A percentile compares a stretch with the other conserved stretches of the same genome.
These are phyloP conservation scores for Escarpia spicata DNA, from an alignment of 2,888 invertebrate genomes.

Conservation along the genomic window DNA sequence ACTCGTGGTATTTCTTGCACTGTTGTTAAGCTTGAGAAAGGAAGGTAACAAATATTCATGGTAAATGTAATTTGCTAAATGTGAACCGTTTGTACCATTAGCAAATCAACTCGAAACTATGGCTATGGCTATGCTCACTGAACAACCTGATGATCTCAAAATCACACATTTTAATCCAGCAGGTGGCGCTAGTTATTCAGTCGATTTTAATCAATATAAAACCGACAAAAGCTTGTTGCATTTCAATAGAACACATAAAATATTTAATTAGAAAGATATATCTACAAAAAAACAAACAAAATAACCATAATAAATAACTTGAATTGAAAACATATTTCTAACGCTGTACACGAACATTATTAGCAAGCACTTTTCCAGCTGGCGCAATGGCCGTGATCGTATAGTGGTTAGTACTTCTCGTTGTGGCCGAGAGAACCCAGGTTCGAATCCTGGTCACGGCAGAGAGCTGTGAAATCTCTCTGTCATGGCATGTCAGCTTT, in stretches of 20 bases:
- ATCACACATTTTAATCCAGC: neutral
- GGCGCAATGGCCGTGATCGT: slow-evolving; percentile 13
- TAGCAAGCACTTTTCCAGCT: neutral
- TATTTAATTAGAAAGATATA: neutral
- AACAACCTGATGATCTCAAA: neutral
- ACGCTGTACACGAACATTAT: neutral
- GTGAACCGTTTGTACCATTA: neutral
- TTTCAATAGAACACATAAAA: neutral
- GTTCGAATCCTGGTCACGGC: slow-evolving; percentile 16
- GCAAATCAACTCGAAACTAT: neutral
- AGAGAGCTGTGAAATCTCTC: slow-evolving; percentile 5
- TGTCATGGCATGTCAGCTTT: slow-evolving; percentile 1
- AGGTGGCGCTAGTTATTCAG: neutral
- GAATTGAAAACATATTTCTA: neutral
- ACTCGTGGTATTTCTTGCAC: no score
- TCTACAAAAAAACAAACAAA: neutral
- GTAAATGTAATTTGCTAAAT: no score
- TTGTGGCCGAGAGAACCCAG: slow-evolving; percentile 16
- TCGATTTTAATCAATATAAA: neutral
- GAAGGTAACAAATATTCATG: no score
- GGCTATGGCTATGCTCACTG: neutral
- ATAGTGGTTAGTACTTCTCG: slow-evolving; percentile 16
- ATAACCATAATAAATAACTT: neutral
- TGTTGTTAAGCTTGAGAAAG: no score
- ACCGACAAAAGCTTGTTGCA: neutral